Base-by-base conservation (phyloP, 2,113 vertebrate genomes). In the Anarrhichthys ocellatus region DNA sequence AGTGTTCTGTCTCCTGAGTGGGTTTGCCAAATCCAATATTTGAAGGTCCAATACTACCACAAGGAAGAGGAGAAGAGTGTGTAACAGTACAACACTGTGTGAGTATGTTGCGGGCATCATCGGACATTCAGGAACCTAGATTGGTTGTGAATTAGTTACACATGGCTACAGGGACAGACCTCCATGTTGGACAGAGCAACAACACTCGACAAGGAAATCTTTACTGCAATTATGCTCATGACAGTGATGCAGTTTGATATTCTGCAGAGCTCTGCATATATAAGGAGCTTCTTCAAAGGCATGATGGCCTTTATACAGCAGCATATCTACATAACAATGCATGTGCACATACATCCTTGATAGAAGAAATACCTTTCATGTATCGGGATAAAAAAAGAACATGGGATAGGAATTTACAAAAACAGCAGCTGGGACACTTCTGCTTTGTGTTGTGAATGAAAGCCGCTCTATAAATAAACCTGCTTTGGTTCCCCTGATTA, bases 61-160 rank as follows among this genome's bases (percentile, higher is more conserved):
- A 46, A 56, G 3, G 69, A 54, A 50, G 13, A 54, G 52, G 24
- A 66, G 27, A 62, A 58, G 13, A 40, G 40, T 44, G 36, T 70
- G 29, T 29, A 29, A 29, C 29, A 29, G 29, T 29, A 20, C 54
- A 71, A n/a, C 65, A 52, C 44, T 70, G 73, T 70, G 73, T 66
- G 52, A 69, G 65, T 48, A 18, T 58, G 14, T 68, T 54, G 46
- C 59, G 69, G 80, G 46, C 50, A 34, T 80, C 77, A 32, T 14
- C 27, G 72, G 80, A 78, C 68, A 66, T 75, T 32, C 77, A 85
- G 77, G 50, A 77, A 73, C 86, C 82, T 59, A 82, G 77, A 84
- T 80, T 82, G 81, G 78, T 72, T 83, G 62, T 68, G 82, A 79
- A 87, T 88, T 77, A 73, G 81, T 75, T 69, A 64, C 71, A 83